A percentile compares a stretch with the other conserved stretches of the same genome.
Conservation (phyloP, 64 coral and sea anemone genomes). For the Platygyra sinensis region DNA sequence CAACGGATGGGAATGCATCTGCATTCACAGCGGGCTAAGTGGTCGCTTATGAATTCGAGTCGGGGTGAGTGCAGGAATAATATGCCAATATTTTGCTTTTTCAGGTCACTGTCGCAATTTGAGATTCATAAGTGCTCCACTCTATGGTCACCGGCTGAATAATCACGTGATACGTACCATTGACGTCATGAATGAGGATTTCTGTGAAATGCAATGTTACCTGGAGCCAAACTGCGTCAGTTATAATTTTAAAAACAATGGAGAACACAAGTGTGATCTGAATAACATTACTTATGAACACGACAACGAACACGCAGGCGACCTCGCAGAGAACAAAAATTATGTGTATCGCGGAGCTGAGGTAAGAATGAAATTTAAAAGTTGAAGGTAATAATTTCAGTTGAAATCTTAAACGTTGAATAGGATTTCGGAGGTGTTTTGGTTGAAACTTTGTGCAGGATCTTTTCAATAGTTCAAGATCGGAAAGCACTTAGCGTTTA, state of each 20-base stretch:
- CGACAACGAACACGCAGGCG: not conserved
- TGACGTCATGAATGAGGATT: not conserved
- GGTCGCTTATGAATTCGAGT: too few relatives aligned
- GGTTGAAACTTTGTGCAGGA: too few relatives aligned
- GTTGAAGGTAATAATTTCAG: too few relatives aligned
- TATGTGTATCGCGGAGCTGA: not conserved
- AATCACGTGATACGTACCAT: not conserved
- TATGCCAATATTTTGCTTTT: not conserved
- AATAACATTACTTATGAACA: not conserved
- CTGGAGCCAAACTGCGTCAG: not conserved
- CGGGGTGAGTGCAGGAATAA: too few relatives aligned
- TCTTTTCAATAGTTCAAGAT: too few relatives aligned
- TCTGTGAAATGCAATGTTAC: not conserved
- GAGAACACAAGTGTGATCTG: not conserved
- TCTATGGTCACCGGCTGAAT: not conserved
- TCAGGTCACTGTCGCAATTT: not conserved
- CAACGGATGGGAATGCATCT: too few relatives aligned
- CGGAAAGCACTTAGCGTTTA: too few relatives aligned
- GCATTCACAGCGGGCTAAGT: too few relatives aligned
- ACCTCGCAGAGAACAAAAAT: not conserved
- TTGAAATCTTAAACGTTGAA: too few relatives aligned
- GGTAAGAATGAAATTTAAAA: not conserved
- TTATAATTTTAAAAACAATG: not conserved
- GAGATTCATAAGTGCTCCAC: not conserved
- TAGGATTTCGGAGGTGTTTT: too few relatives aligned